A percentile compares a stretch with the other conserved stretches of the same genome.
phyloP scores from a whole-genome alignment of 2,113 vertebrate genomes.

The Ageneiosus marmoratus region DNA sequence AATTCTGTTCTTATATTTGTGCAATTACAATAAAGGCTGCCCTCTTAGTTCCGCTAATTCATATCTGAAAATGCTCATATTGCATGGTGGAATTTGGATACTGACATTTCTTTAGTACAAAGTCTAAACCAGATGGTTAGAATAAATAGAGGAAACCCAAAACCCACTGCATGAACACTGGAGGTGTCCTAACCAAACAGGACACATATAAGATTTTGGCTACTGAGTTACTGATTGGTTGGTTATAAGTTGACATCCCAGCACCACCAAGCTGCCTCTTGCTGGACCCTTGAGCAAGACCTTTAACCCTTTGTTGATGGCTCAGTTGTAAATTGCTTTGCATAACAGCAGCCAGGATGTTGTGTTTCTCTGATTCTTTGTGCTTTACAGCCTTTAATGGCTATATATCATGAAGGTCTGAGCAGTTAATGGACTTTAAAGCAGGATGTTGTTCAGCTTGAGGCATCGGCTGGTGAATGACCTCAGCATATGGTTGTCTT shows the following conservation, averaged over 20 bases:
- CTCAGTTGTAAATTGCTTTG: background rate
- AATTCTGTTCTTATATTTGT: too few relatives aligned
- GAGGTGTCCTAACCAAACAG: background rate
- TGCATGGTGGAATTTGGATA: too few relatives aligned
- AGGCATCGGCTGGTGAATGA: background rate
- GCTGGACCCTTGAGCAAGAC: background rate
- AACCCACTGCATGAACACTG: background rate
- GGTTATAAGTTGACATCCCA: background rate
- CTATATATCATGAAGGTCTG: background rate
- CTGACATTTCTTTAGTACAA: background rate
- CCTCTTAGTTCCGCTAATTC: too few relatives aligned
- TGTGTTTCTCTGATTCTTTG: background rate
- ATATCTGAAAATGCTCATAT: too few relatives aligned
- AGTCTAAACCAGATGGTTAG: background rate
- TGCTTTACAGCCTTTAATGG: background rate
- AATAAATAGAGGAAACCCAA: background rate
- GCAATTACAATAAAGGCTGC: too few relatives aligned
- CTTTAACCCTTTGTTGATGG: background rate
- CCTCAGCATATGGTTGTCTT: background rate
- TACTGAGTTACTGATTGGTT: background rate
- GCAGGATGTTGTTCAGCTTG: background rate
- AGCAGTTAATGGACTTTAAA: background rate
- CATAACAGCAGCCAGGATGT: background rate
- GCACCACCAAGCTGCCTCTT: background rate
- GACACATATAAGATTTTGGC: background rate